Conservation (phyloP, 2,797 vertebrate genomes). For the Cirrhinus mrigala region DNA sequence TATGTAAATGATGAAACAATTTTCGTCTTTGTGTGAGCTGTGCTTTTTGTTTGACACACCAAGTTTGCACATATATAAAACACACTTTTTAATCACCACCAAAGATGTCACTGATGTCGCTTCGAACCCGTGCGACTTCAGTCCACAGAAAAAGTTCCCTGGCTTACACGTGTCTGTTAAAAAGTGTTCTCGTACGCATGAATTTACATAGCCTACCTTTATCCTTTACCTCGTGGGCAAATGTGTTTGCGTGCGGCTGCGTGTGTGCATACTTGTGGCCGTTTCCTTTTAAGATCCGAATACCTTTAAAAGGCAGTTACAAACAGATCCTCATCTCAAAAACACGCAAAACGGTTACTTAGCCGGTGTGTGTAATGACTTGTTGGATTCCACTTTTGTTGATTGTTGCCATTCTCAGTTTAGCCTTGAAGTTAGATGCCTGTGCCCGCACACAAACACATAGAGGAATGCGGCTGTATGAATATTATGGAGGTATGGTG, state of each 20-base stretch:
- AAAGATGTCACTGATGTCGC: not conserved
- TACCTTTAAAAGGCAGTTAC: conserved; percentile 55
- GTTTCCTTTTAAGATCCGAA: conserved; percentile 27
- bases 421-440: conserved; percentile 26
- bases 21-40: not conserved
- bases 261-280: conserved; percentile 62
- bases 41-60: not conserved
- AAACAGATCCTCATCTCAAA: conserved; percentile 41
- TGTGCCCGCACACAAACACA: conserved; percentile 41
- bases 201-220: conserved; percentile 30
- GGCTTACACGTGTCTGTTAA: conserved; percentile 42
- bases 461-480: conserved; percentile 48
- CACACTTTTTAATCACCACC: not conserved
- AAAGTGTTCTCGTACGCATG: conserved; percentile 51
- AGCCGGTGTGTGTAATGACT: conserved; percentile 46
- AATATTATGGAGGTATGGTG: conserved; percentile 59
- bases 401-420: conserved; percentile 25
- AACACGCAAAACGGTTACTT: conserved; percentile 52
- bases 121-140: not conserved
- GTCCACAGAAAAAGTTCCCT: not conserved
- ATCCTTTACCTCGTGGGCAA: conserved; percentile 30
- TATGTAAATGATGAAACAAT: not conserved
- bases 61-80: not conserved
- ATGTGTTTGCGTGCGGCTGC: conserved; percentile 12
- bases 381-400: conserved; percentile 51